phyloP scores from a whole-genome alignment of 2,113 vertebrate genomes.

The Brachyhypopomus gauderio region DNA sequence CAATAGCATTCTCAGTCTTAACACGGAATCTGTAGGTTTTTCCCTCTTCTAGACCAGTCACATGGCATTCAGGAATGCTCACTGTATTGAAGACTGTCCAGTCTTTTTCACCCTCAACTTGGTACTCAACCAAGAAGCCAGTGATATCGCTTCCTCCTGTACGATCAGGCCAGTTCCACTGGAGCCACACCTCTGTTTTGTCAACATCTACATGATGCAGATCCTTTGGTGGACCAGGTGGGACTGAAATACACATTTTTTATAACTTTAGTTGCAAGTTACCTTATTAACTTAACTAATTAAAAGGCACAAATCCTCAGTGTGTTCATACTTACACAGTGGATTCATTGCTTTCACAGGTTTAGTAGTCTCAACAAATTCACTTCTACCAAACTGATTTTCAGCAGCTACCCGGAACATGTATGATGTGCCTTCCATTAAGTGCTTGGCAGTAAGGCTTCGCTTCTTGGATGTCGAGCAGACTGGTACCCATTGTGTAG shows the following conservation, averaged over 20 bases:
- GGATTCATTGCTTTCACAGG: conserved; percentile 95
- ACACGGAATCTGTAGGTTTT: conserved; percentile 97
- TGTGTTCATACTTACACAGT: conserved; percentile 82
- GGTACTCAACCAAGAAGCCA: conserved; percentile 96
- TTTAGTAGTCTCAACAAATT: conserved; percentile 86
- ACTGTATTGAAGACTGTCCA: conserved; percentile 95
- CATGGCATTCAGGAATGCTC: conserved; percentile 88
- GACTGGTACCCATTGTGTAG: conserved; percentile 88
- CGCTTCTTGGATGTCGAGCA: conserved; percentile 96
- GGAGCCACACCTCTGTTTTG: conserved; percentile 95
- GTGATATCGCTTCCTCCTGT: conserved; percentile 96
- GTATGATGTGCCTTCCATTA: conserved; percentile 92
- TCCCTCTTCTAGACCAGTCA: conserved; percentile 91
- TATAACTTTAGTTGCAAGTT: not conserved
- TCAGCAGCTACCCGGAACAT: conserved; percentile 94
- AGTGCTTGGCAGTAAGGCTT: conserved; percentile 87
- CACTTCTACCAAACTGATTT: conserved; percentile 93
- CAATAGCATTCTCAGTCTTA: conserved; percentile 91
- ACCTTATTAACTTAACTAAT: not conserved
- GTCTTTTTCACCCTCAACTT: conserved; percentile 89
- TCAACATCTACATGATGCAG: conserved; percentile 93
- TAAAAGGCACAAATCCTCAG: not conserved
- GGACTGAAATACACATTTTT: conserved; percentile 77
- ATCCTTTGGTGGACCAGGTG: conserved; percentile 96
- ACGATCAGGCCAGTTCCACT: conserved; percentile 95